phyloP scores from a whole-genome alignment of 2,888 invertebrate genomes.

The Chouioia cunea region DNA sequence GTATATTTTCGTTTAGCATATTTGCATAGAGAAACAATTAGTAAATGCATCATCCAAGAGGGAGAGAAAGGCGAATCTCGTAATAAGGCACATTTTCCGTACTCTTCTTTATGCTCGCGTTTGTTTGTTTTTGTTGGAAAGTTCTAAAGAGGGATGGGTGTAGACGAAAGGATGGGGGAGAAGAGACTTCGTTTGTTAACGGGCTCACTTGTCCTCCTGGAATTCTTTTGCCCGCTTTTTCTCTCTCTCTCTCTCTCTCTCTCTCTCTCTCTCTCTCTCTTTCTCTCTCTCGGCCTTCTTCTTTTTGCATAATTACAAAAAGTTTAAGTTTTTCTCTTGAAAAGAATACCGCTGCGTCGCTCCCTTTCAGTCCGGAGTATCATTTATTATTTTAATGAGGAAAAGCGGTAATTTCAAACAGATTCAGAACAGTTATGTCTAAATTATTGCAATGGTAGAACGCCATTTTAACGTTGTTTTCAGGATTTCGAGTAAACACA shows the following conservation, averaged over 20 bases:
- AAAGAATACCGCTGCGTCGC: background rate
- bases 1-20: slow-evolving; percentile 20
- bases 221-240: background rate
- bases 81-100: slow-evolving; percentile 19
- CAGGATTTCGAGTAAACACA: too few species aligned
- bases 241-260: background rate
- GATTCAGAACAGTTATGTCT: too few species aligned
- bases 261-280: background rate
- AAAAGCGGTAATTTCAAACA: too few species aligned
- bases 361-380: too few species aligned
- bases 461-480: too few species aligned
- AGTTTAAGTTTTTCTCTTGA: slow-evolving; percentile 12
- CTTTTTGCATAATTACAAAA: slow-evolving; percentile 21
- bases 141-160: too few species aligned
- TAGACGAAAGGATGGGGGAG: too few species aligned
- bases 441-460: too few species aligned
- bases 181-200: slow-evolving; percentile 14
- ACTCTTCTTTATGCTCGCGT: slow-evolving; percentile 4
- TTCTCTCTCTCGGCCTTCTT: too few species aligned
- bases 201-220: slow-evolving; percentile 4
- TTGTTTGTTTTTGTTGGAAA: slow-evolving; percentile 9
- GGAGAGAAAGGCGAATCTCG: slow-evolving; percentile 10
- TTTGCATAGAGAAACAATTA: slow-evolving; percentile 26
- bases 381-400: too few species aligned
- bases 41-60: slow-evolving; percentile 27